Percentiles rank a stretch among this genome's conserved stretches.
Conservation (phyloP, 2,113 vertebrate genomes). For the Alaudala cheleensis region DNA sequence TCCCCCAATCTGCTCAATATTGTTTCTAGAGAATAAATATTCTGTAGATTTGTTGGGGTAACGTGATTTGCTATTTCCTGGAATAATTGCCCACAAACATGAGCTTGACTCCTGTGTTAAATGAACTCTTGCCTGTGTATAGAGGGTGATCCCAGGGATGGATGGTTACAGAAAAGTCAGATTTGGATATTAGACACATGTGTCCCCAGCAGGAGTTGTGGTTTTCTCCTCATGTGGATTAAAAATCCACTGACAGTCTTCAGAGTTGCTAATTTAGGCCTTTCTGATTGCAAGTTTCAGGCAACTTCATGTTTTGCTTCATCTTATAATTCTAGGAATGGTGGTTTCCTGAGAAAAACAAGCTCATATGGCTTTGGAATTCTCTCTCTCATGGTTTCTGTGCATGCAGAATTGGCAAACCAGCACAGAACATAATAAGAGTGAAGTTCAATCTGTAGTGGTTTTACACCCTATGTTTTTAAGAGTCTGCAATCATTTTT, state of each 20-base stretch:
- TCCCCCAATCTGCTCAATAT: not conserved
- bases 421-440: not conserved
- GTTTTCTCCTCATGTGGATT: not conserved
- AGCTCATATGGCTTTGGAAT: not conserved
- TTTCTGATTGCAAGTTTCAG: not conserved
- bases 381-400: not conserved
- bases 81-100: not conserved
- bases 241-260: not conserved
- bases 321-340: not conserved
- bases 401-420: not conserved
- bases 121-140: not conserved
- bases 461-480: constrained; percentile 1
- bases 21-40: not conserved
- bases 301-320: not conserved
- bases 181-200: not conserved
- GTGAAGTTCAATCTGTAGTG: not conserved
- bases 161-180: not conserved
- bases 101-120: not conserved
- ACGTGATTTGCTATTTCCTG: not conserved
- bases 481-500: not conserved
- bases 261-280: not conserved
- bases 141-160: not conserved
- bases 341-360: constrained; percentile 3
- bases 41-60: not conserved
- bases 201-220: not conserved